Percentiles rank a stretch among this genome's conserved stretches.
Evolutionary conservation across 2,113 vertebrate species (phyloP).

Genomic region (Oncorhynchus tshawytscha): DNA sequence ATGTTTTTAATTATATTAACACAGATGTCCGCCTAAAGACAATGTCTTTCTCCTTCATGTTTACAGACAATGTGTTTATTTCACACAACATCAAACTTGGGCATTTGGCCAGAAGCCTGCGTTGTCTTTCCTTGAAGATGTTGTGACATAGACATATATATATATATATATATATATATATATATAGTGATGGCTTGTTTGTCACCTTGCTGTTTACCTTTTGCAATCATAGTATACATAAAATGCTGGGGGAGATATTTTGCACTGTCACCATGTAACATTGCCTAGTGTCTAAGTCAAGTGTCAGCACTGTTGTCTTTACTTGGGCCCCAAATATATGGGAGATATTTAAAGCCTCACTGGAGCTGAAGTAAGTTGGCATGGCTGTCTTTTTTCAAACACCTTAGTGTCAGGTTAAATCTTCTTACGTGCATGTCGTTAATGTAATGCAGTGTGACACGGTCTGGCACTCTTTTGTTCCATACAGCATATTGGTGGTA

Average conservation of each 20-base stretch:
- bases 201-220: slow-evolving; percentile 47
- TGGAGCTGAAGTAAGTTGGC: background rate
- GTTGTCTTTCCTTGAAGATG: slow-evolving; percentile 27
- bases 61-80: slow-evolving; percentile 32
- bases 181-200: slow-evolving; percentile 37
- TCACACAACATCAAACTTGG: slow-evolving; percentile 45
- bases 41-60: slow-evolving; percentile 38
- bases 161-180: slow-evolving; percentile 12
- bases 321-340: slow-evolving; percentile 21
- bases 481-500: background rate
- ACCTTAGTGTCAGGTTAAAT: slow-evolving; percentile 35
- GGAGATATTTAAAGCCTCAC: slow-evolving; percentile 26
- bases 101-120: slow-evolving; percentile 47
- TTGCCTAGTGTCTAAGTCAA: slow-evolving; percentile 30
- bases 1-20: slow-evolving; percentile 66
- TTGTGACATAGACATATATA: slow-evolving; percentile 33
- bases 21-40: slow-evolving; percentile 57
- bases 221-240: slow-evolving; percentile 30
- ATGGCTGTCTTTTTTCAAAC: slow-evolving; percentile 21
- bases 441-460: slow-evolving; percentile 39
- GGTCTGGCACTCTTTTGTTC: background rate
- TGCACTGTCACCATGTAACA: slow-evolving; percentile 25
- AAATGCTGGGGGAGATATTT: slow-evolving; percentile 25
- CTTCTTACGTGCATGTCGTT: slow-evolving; percentile 12
- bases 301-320: slow-evolving; percentile 25